phyloP scores from a whole-genome alignment of 1,140 invertebrate species.

The Ridgeia piscesae region DNA sequence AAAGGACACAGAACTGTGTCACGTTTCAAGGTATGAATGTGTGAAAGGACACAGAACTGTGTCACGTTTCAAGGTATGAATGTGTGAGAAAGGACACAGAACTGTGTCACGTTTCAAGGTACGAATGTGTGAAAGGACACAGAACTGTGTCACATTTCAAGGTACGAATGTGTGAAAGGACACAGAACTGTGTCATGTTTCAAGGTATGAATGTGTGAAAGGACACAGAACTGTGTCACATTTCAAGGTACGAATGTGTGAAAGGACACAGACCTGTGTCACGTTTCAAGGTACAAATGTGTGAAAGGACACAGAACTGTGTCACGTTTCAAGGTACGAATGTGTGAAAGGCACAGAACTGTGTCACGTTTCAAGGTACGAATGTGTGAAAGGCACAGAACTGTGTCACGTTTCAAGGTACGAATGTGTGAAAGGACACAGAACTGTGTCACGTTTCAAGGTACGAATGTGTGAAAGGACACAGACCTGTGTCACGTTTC shows the following conservation, averaged over 20 bases:
- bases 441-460: no score
- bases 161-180: background rate
- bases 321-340: background rate
- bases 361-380: background rate
- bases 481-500: background rate
- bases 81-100: constrained; percentile 1
- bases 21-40: background rate
- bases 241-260: background rate
- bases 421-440: background rate
- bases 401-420: constrained; percentile 2
- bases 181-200: no score
- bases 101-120: background rate
- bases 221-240: background rate
- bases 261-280: background rate
- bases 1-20: constrained; percentile 2
- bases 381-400: background rate
- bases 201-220: no score
- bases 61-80: no score
- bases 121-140: background rate
- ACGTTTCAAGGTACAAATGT: no score
- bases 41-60: background rate
- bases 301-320: background rate
- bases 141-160: background rate
- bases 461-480: no score
- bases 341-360: background rate